phyloP scores from a whole-genome alignment of 2,888 invertebrate species.

The Periphyllus acericola region DNA sequence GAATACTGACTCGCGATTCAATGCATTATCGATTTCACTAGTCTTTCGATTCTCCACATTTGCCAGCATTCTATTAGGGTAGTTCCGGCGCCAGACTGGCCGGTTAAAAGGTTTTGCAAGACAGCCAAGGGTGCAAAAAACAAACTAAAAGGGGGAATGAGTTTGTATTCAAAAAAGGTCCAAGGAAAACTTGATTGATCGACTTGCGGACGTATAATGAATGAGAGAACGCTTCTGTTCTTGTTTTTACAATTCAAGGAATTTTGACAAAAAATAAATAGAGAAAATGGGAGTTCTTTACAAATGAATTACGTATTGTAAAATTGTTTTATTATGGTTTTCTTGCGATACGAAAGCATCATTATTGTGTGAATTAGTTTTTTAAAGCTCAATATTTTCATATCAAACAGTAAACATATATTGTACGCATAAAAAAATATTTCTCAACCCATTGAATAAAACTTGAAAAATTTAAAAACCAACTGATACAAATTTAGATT shows the following conservation, averaged over 20 bases:
- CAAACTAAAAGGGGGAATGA: constrained; percentile 23
- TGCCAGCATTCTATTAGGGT: not conserved
- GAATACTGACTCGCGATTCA: not conserved
- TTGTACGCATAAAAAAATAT: too few species aligned
- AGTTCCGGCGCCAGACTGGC: constrained; percentile 56
- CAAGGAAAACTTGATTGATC: constrained; percentile 45
- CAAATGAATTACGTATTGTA: not conserved
- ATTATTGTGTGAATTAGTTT: not conserved
- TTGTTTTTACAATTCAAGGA: constrained; percentile 2
- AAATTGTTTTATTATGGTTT: not conserved
- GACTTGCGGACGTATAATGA: constrained; percentile 28
- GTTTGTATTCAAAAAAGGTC: constrained; percentile 31
- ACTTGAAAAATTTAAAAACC: too few species aligned
- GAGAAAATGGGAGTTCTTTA: not conserved
- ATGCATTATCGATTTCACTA: not conserved
- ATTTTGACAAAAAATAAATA: not conserved
- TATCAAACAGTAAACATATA: not conserved
- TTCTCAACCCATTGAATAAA: too few species aligned
- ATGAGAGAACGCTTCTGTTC: not conserved
- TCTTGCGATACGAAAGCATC: not conserved
- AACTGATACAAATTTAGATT: too few species aligned
- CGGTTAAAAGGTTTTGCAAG: constrained; percentile 58
- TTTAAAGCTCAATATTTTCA: not conserved
- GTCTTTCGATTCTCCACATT: constrained; percentile 33
- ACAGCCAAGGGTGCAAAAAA: constrained; percentile 44